Base-by-base conservation (phyloP, 2,888 invertebrate species). In the Troglohyphantes excavatus region DNA sequence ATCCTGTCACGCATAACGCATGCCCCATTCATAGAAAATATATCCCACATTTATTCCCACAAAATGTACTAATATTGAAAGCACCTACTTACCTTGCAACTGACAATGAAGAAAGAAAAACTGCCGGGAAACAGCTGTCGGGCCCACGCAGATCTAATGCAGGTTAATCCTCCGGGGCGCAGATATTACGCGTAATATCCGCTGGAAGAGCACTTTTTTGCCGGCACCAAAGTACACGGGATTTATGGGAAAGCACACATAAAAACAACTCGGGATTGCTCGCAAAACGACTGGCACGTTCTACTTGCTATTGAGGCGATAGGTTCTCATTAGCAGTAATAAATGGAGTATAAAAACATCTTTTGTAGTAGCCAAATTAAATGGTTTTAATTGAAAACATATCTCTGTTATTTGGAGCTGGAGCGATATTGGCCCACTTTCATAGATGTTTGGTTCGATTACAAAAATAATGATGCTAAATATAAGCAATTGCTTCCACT, bases 131-230 rank as follows among this genome's bases (percentile, higher is more conserved):
- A 81, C 81, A 27, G 59, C 59, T 67, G 78, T 23, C 27, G 43
- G 39, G 81, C 68, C 67, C 65, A 68, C 68, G 27, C 75, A 43
- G 82, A 29, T 76, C 65, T 82, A 75, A 89, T 89, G 59, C 82
- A 11, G 68, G 67, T 1, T 89, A 89, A 89, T 89, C 88, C 88
- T 89, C 86, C 88, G 68, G 33, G 67, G 53, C 27, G 43, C 67
- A 75, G 88, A 89, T 89, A 89, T 89, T 83, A 89, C 82, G 61
- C 27, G 82, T 89, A 89, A 89, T 89, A 89, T 89, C 88, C 88
- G 82, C 43, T 83, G 82, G 88, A 79, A 89, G 88, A 82, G 68
- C 70, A 89, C 88, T 89, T 27, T 68, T 87, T 21, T 17, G 73
- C 33, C 11, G 33, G 82, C 76, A 82, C 82, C 67, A 75, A 43